Percentiles rank a stretch among this genome's conserved stretches.
Evolutionary conservation across 1,140 invertebrate species (phyloP).

Genomic region (Micrasema minimum): DNA sequence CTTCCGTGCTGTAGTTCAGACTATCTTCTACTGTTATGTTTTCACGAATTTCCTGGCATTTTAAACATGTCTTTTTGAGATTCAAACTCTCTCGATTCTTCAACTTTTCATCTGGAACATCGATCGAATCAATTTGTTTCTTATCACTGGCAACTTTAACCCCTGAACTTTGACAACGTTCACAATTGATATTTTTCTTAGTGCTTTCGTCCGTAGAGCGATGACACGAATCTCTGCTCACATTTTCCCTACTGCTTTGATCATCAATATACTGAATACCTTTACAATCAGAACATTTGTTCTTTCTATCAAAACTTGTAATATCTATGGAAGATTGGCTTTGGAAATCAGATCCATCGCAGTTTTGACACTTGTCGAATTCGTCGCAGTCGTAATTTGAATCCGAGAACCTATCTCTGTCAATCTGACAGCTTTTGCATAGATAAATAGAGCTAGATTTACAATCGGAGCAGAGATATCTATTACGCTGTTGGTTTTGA

Average conservation of each 20-base stretch:
- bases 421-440: slow-evolving; percentile 27
- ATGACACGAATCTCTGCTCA: slow-evolving; percentile 14
- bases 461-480: slow-evolving; percentile 27
- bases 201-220: slow-evolving; percentile 21
- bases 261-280: slow-evolving; percentile 39
- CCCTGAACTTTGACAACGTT: slow-evolving; percentile 13
- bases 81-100: slow-evolving; percentile 46
- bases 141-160: slow-evolving; percentile 32
- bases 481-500: neutral
- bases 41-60: slow-evolving; percentile 66
- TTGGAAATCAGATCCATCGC: slow-evolving; percentile 35
- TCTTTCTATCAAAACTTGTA: slow-evolving; percentile 1
- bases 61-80: slow-evolving; percentile 64
- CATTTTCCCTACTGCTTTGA: slow-evolving; percentile 19
- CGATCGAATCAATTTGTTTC: slow-evolving; percentile 42
- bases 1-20: slow-evolving; percentile 50
- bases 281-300: slow-evolving; percentile 18
- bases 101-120: slow-evolving; percentile 20
- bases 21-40: slow-evolving; percentile 62
- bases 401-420: slow-evolving; percentile 24
- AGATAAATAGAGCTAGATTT: slow-evolving; percentile 15
- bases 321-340: slow-evolving; percentile 35
- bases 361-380: slow-evolving; percentile 22
- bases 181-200: slow-evolving; percentile 15
- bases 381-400: slow-evolving; percentile 38